A percentile compares a stretch with the other conserved stretches of the same genome.
phyloP scores from a whole-genome alignment of 2,888 invertebrate genomes.

The Monopis laevigella region DNA sequence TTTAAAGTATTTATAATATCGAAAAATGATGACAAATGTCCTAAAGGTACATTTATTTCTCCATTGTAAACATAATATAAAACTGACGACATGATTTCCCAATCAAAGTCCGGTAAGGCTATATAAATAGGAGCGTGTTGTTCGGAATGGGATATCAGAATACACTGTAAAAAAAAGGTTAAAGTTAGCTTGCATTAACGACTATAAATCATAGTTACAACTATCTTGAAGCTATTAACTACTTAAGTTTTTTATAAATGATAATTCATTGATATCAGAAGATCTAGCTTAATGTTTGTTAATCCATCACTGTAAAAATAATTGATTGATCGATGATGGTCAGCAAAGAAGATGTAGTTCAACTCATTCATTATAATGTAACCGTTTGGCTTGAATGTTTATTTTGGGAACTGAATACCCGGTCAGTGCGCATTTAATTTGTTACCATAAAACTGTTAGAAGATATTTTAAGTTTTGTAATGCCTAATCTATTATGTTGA shows the following conservation, averaged over 20 bases:
- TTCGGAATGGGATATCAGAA: conserved; percentile 38
- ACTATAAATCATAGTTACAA: neutral
- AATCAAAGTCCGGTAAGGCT: conserved; percentile 72
- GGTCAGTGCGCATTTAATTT: no score
- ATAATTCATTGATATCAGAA: neutral
- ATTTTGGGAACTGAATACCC: no score
- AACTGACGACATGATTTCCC: conserved; percentile 69
- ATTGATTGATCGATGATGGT: conserved; percentile 7
- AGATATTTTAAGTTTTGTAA: no score
- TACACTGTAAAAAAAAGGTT: conserved; percentile 36
- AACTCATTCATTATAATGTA: neutral
- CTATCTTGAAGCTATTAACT: neutral
- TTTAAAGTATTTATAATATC: conserved; percentile 60
- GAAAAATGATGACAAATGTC: conserved; percentile 67
- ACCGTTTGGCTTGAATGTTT: conserved; percentile 5
- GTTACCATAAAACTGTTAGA: no score
- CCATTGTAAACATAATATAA: conserved; percentile 77
- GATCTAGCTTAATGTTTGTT: conserved; percentile 8
- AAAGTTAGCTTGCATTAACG: no score
- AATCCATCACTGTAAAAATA: conserved; percentile 11
- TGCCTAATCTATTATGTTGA: no score
- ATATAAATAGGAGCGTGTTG: conserved; percentile 68
- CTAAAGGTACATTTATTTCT: conserved; percentile 66
- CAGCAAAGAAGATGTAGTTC: neutral
- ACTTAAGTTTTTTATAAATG: neutral